Percentiles rank a stretch among this genome's conserved stretches.
Conservation (phyloP, 2,113 vertebrate genomes). For the Cyanoramphus novaezelandiae region DNA sequence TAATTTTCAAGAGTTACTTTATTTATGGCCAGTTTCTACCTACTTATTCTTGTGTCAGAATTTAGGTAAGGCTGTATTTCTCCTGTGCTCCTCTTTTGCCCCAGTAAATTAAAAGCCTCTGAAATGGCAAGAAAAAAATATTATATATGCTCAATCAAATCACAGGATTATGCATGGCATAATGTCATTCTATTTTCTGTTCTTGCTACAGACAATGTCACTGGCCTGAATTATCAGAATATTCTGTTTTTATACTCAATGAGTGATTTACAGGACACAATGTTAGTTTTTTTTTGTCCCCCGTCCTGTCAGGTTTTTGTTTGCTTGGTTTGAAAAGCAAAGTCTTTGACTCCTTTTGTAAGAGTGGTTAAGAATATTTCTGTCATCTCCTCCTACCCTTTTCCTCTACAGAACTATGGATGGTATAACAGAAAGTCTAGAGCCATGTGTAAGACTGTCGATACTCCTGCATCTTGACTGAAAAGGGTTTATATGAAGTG, state of each 20-base stretch:
- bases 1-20: not conserved
- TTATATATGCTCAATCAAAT: not conserved
- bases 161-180: not conserved
- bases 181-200: not conserved
- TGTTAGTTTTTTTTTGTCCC: not conserved
- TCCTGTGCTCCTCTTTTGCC: not conserved
- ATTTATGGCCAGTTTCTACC: not conserved
- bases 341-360: not conserved
- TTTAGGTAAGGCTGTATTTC: not conserved
- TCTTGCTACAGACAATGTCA: not conserved
- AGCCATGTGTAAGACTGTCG: not conserved
- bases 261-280: not conserved
- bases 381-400: not conserved
- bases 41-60: not conserved
- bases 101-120: not conserved
- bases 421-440: not conserved
- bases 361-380: not conserved
- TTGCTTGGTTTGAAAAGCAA: not conserved
- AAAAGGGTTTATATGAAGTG: not conserved
- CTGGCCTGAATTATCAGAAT: not conserved
- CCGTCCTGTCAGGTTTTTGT: not conserved
- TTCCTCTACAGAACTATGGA: not conserved
- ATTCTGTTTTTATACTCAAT: not conserved
- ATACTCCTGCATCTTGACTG: not conserved
- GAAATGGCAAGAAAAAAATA: not conserved